phyloP scores from a whole-genome alignment of 2,797 vertebrate species.

The Dromococcyx pavoninus region DNA sequence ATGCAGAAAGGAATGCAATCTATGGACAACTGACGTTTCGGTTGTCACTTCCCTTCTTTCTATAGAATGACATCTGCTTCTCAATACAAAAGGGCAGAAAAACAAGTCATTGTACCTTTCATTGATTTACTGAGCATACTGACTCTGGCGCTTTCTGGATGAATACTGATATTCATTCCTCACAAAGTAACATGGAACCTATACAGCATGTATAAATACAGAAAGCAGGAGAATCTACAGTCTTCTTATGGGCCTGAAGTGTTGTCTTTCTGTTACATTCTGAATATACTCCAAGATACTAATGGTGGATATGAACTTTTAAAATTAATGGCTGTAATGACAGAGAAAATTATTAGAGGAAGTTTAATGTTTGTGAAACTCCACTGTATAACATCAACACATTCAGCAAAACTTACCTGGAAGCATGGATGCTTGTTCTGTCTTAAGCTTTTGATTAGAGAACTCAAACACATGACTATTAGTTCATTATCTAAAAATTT shows the following conservation, averaged over 20 bases:
- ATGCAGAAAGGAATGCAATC: not conserved
- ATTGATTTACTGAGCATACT: not conserved
- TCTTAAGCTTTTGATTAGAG: not conserved
- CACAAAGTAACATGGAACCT: not conserved
- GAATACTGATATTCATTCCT: not conserved
- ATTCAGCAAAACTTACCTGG: not conserved
- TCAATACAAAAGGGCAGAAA: not conserved
- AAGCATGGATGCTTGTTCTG: not conserved
- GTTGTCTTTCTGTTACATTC: not conserved
- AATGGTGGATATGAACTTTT: not conserved
- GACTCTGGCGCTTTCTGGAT: not conserved
- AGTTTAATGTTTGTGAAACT: not conserved
- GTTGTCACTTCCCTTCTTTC: not conserved
- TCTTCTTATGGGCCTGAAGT: not conserved
- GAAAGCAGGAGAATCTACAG: not conserved
- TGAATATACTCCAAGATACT: not conserved
- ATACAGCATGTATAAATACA: not conserved
- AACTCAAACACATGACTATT: not conserved
- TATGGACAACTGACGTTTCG: accelerated
- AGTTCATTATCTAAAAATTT: not conserved
- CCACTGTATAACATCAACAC: not conserved
- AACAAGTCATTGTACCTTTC: not conserved
- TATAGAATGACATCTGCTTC: not conserved
- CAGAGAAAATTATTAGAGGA: not conserved
- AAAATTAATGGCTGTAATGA: not conserved